These are phyloP conservation scores for Limnothrissa miodon DNA, from an alignment of 2,113 vertebrate species.

Conservation along the genomic window DNA sequence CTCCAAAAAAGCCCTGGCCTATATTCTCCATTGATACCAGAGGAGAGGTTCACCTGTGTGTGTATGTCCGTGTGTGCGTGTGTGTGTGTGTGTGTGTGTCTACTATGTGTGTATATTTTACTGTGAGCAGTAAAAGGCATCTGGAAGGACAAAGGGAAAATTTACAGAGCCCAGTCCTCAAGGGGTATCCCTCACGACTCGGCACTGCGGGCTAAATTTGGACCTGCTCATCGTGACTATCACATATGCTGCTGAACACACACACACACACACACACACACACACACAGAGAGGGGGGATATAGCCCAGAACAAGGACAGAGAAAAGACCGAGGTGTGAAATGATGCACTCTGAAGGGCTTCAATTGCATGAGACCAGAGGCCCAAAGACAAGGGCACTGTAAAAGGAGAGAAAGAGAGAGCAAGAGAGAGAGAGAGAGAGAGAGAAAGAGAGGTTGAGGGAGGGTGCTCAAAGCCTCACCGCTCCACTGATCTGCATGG, in stretches of 20 bases:
- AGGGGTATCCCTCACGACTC: background rate
- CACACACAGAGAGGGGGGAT: background rate
- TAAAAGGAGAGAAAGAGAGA: background rate
- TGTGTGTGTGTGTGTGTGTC: constrained; percentile 2
- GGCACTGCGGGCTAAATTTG: background rate
- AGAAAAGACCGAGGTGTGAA: background rate
- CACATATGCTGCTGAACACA: background rate
- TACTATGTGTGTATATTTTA: background rate
- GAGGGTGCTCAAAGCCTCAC: background rate
- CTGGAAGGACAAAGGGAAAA: background rate
- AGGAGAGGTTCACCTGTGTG: background rate
- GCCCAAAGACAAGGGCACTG: background rate
- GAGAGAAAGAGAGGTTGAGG: background rate
- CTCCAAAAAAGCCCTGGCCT: background rate
- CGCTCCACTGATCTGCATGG: constrained; percentile 10
- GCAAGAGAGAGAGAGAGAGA: background rate
- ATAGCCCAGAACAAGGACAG: constrained; percentile 5
- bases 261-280: background rate
- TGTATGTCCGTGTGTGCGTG: background rate
- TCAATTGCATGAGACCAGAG: background rate
- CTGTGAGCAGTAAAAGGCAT: background rate
- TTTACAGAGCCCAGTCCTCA: background rate
- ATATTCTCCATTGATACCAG: background rate
- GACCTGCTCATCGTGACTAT: constrained; percentile 4
- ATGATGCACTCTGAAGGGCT: background rate